A percentile compares a stretch with the other conserved stretches of the same genome.
phyloP scores from a whole-genome alignment of 2,888 invertebrate species.

The Holacanthella duospinosa region DNA sequence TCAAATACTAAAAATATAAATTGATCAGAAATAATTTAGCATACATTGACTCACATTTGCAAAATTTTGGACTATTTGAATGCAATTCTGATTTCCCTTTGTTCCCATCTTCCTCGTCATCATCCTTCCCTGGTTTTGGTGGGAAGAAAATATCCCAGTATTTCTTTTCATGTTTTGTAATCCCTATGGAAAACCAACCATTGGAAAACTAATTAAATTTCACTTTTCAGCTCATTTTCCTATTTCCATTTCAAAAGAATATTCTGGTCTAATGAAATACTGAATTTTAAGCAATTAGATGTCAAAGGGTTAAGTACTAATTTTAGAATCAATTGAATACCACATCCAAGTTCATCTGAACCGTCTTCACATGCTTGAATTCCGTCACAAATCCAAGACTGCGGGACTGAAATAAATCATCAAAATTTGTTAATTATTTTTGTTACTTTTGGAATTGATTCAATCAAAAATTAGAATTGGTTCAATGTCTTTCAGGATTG shows the following conservation, averaged over 20 bases:
- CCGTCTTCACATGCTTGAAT: neutral
- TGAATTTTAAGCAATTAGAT: neutral
- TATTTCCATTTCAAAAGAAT: neutral
- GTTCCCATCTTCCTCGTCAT: slow-evolving; percentile 42
- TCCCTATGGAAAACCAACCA: slow-evolving; percentile 36
- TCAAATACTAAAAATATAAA: too few relatives aligned
- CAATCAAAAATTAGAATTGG: too few relatives aligned
- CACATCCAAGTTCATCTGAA: neutral
- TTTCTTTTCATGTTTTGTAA: slow-evolving; percentile 40
- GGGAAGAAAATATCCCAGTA: slow-evolving; percentile 47
- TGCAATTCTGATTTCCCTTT: too few relatives aligned
- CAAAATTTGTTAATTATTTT: too few relatives aligned
- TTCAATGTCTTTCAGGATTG: too few relatives aligned
- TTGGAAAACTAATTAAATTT: neutral
- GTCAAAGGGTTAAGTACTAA: neutral
- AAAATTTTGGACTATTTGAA: too few relatives aligned
- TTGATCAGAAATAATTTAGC: too few relatives aligned
- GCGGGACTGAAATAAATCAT: too few relatives aligned
- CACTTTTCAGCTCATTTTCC: neutral
- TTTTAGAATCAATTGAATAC: neutral
- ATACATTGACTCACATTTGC: slow-evolving; percentile 9
- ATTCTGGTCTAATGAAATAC: neutral
- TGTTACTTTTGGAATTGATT: too few relatives aligned
- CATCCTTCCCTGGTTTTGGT: slow-evolving; percentile 46
- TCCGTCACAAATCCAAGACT: neutral